Evolutionary conservation across 92 coral and sea anemone genomes (phyloP).

Genomic region (Pocillopora grandis): DNA sequence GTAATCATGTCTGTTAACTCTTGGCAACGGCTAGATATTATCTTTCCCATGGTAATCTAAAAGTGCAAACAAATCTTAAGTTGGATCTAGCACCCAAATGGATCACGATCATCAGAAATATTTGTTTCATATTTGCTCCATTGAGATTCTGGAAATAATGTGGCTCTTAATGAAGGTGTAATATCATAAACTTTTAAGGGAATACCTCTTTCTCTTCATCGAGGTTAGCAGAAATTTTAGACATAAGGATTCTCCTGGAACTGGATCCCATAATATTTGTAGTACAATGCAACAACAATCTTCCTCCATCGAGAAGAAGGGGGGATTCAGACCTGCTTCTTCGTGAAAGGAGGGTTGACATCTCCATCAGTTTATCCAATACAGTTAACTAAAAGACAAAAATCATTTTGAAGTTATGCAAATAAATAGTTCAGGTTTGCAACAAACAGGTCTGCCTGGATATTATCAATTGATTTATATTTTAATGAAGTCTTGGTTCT

Average conservation of each 20-base stretch:
- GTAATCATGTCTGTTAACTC: constrained; percentile 8
- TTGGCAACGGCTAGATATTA: not conserved
- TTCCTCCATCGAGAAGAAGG: not conserved
- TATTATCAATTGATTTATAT: no score
- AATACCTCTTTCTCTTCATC: not conserved
- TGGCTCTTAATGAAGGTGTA: no score
- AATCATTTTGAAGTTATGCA: no score
- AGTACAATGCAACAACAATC: not conserved
- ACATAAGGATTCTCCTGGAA: not conserved
- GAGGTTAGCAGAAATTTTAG: not conserved
- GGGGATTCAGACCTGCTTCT: not conserved
- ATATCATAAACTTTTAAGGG: no score
- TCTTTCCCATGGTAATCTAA: not conserved
- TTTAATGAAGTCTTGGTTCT: no score
- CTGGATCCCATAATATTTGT: not conserved
- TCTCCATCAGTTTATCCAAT: not conserved
- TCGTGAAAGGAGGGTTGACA: not conserved
- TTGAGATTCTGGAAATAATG: no score
- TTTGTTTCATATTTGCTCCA: no score
- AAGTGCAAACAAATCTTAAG: not conserved
- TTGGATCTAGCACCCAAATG: no score
- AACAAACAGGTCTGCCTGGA: no score
- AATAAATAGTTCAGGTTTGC: no score
- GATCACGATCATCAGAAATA: no score
- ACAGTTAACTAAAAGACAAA: no score